Conservation (phyloP, 1,140 invertebrate genomes). For the Colletes gigas region DNA sequence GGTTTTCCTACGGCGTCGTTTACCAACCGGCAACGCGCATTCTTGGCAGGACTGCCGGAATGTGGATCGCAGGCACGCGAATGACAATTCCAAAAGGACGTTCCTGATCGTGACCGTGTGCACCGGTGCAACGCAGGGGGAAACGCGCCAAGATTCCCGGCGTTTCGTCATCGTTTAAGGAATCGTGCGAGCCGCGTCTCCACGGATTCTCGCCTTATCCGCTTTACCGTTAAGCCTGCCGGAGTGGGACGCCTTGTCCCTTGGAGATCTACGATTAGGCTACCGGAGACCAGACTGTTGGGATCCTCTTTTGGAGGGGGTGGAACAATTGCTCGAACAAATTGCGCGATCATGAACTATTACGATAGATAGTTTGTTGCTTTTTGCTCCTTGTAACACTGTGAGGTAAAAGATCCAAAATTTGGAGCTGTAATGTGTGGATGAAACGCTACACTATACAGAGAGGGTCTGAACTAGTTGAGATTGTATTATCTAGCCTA, state of each 20-base stretch:
- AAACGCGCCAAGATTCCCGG: constrained; percentile 31
- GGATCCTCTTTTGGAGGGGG: not conserved
- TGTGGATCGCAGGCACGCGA: constrained; percentile 56
- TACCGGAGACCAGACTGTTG: not conserved
- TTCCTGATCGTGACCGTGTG: constrained; percentile 32
- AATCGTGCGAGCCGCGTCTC: constrained; percentile 23
- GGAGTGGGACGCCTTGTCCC: not conserved
- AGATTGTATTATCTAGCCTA: too few species aligned
- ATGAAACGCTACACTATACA: too few species aligned
- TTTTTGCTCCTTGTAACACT: too few species aligned
- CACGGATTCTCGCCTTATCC: constrained; percentile 6
- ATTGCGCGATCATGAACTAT: too few species aligned
- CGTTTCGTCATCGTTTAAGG: constrained; percentile 61
- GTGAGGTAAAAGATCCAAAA: too few species aligned
- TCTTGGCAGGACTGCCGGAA: constrained; percentile 60
- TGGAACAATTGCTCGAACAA: too few species aligned
- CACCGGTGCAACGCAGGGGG: not conserved
- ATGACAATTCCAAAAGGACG: constrained; percentile 55
- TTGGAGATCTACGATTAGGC: not conserved
- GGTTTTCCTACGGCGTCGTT: constrained; percentile 54
- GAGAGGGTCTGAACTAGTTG: too few species aligned
- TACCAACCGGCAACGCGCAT: constrained; percentile 41
- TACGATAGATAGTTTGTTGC: too few species aligned
- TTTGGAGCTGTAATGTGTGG: too few species aligned
- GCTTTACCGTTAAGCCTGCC: constrained; percentile 43